Percentiles rank a stretch among this genome's conserved stretches.
phyloP scores from a whole-genome alignment of 1,140 invertebrate species.

The Neomicropteryx cornuta region DNA sequence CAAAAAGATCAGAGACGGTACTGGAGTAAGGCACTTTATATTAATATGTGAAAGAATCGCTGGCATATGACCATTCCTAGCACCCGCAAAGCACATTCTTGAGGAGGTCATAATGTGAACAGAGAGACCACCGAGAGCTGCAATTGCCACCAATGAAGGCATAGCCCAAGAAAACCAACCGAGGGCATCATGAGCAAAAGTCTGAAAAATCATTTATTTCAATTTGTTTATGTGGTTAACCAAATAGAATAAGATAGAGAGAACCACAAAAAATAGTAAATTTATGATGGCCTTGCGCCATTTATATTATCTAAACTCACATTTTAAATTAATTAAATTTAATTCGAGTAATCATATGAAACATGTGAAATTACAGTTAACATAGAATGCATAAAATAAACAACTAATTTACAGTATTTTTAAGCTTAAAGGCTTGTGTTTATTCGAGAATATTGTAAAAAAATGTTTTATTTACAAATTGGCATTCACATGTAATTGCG shows the following conservation, averaged over 20 bases:
- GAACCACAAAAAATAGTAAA: neutral
- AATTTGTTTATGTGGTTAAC: neutral
- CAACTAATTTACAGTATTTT: no score
- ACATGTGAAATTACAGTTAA: no score
- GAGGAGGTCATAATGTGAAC: constrained; percentile 87
- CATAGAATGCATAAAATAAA: no score
- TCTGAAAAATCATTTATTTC: constrained; percentile 48
- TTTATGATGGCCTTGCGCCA: neutral
- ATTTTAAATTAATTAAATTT: no score
- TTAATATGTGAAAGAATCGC: constrained; percentile 75
- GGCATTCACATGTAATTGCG: no score
- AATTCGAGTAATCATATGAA: no score
- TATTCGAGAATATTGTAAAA: no score
- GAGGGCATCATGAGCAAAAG: constrained; percentile 66
- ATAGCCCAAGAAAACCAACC: constrained; percentile 67
- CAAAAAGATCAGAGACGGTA: constrained; percentile 75
- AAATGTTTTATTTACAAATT: no score
- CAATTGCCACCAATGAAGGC: constrained; percentile 75
- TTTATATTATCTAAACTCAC: no score
- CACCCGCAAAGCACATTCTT: constrained; percentile 84
- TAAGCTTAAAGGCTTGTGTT: no score
- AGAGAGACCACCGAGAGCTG: constrained; percentile 75
- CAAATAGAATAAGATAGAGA: neutral
- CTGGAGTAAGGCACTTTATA: constrained; percentile 67
- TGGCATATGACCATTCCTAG: constrained; percentile 83